A percentile compares a stretch with the other conserved stretches of the same genome.
These are phyloP conservation scores for Andricus curvator DNA, from an alignment of 2,888 invertebrate species.

Conservation along the genomic window DNA sequence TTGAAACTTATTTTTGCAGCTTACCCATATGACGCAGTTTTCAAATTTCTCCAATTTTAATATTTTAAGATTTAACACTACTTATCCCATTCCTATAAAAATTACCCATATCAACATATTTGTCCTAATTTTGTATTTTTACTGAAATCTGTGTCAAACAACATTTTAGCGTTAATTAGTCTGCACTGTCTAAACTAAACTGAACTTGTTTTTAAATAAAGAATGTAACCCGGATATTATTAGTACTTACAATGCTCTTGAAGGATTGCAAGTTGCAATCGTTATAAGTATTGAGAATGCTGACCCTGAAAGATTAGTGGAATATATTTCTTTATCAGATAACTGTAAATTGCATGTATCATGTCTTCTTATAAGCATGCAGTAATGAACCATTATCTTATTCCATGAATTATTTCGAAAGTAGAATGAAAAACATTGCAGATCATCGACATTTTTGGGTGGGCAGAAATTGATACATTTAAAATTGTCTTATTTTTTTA, in stretches of 20 bases:
- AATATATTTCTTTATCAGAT: neutral
- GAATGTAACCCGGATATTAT: neutral
- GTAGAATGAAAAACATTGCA: neutral
- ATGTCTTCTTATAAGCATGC: neutral
- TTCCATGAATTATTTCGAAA: neutral
- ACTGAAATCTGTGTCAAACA: slow-evolving; percentile 4
- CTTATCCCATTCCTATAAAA: too few relatives aligned
- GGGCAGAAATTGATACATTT: too few relatives aligned
- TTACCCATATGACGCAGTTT: too few relatives aligned
- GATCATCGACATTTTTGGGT: too few relatives aligned
- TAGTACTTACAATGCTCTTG: neutral
- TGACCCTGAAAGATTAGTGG: slow-evolving; percentile 7
- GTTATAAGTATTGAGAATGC: neutral
- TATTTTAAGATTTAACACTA: too few relatives aligned
- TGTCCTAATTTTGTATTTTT: neutral
- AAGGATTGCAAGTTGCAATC: neutral
- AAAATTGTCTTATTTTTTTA: too few relatives aligned
- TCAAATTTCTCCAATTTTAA: too few relatives aligned
- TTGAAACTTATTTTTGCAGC: too few relatives aligned
- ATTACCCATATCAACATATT: too few relatives aligned
- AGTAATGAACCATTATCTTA: neutral
- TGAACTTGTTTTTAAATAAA: slow-evolving; percentile 5
- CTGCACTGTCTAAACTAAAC: slow-evolving; percentile 11
- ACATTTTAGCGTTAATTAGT: neutral
- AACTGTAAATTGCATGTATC: neutral